These are phyloP conservation scores for Pandemis corylana DNA, from an alignment of 2,888 invertebrate species.

Conservation along the genomic window DNA sequence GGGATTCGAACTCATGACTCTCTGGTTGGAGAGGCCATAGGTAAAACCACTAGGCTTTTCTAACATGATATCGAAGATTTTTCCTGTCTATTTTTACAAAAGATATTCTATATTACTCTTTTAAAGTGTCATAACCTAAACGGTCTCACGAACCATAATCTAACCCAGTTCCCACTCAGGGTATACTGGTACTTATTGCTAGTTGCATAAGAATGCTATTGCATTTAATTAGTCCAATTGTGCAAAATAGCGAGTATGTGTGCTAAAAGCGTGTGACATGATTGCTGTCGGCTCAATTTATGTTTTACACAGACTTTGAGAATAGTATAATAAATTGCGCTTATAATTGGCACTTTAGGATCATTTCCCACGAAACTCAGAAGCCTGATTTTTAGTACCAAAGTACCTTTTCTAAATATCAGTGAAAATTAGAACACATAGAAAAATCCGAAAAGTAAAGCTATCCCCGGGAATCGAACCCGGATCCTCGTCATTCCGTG, in stretches of 20 bases:
- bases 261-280: slow-evolving; percentile 14
- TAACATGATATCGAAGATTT: too few species aligned
- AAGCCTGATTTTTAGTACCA: too few species aligned
- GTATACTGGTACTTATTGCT: slow-evolving; percentile 20
- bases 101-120: neutral
- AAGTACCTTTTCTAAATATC: too few species aligned
- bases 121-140: slow-evolving; percentile 6
- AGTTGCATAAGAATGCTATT: slow-evolving; percentile 25
- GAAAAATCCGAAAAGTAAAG: too few species aligned
- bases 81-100: too few species aligned
- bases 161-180: slow-evolving; percentile 22
- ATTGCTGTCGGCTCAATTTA: neutral
- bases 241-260: slow-evolving; percentile 15
- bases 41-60: too few species aligned
- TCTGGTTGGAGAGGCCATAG: slow-evolving; percentile 32
- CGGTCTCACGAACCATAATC: neutral
- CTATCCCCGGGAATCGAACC: too few species aligned
- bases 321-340: neutral
- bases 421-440: too few species aligned
- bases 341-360: neutral
- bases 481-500: too few species aligned
- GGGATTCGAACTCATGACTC: slow-evolving; percentile 31
- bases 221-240: slow-evolving; percentile 23
- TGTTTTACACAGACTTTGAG: neutral
- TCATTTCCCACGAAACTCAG: too few species aligned